phyloP scores from a whole-genome alignment of 2,113 vertebrate species.

The Pollimyrus isidori region DNA sequence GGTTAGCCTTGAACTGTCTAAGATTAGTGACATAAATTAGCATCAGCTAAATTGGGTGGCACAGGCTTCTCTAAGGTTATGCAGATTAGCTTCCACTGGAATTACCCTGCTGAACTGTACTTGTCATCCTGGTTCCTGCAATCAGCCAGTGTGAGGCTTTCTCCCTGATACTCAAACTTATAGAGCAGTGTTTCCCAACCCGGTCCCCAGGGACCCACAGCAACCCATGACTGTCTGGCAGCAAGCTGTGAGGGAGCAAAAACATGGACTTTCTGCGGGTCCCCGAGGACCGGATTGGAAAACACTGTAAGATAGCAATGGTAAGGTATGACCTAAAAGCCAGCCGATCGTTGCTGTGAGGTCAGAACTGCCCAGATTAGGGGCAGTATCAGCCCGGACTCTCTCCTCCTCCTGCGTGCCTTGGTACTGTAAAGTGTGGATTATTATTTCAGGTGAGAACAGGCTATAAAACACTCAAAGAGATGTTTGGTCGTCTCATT shows the following conservation, averaged over 20 bases:
- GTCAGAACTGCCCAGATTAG: neutral
- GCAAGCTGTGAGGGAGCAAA: neutral
- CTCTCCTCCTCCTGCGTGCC: neutral
- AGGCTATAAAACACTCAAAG: neutral
- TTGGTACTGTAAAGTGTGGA: neutral
- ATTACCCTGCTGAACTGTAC: neutral
- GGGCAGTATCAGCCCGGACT: neutral
- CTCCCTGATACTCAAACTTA: neutral
- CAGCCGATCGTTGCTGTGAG: neutral
- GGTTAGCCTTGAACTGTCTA: neutral
- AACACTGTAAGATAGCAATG: neutral
- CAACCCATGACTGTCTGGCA: neutral
- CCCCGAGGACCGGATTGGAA: neutral
- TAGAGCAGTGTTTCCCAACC: neutral
- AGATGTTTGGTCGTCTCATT: neutral
- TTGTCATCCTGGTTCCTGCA: neutral
- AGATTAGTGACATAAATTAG: neutral
- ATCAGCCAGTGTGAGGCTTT: neutral
- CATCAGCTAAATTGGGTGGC: neutral
- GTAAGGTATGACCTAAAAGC: neutral
- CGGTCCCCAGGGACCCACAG: neutral
- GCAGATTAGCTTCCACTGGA: neutral
- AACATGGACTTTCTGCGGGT: neutral
- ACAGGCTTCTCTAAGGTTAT: neutral
- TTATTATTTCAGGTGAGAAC: constrained; percentile 6